These are phyloP conservation scores for Sebastiscus albofasciatus DNA, from an alignment of 2,797 vertebrate species.

Conservation along the genomic window DNA sequence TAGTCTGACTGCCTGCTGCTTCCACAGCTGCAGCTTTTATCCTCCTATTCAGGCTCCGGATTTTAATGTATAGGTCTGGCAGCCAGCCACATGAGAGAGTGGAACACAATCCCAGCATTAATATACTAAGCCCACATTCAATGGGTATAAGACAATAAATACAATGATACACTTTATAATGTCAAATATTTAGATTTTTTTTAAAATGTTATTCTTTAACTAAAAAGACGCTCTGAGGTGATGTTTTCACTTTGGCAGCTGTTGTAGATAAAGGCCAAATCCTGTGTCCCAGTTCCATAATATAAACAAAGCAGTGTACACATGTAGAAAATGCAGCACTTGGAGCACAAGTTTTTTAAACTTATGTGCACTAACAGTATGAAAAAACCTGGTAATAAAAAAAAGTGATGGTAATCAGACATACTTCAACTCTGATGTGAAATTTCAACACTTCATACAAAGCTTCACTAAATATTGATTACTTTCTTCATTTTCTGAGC, in stretches of 20 bases:
- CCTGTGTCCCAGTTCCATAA: neutral
- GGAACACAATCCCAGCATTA: constrained; percentile 30
- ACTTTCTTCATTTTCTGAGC: neutral
- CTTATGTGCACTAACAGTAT: neutral
- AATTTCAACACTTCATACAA: neutral
- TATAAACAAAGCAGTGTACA: neutral
- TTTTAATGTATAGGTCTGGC: constrained; percentile 56
- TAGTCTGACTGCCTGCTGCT: constrained; percentile 62
- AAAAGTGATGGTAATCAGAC: too few species aligned
- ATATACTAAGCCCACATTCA: constrained; percentile 32
- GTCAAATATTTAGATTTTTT: neutral
- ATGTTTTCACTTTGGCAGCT: neutral
- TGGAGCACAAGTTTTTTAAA: neutral
- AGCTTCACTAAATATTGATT: neutral
- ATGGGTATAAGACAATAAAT: neutral
- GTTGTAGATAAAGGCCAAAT: neutral
- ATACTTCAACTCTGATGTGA: neutral
- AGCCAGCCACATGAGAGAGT: constrained; percentile 43
- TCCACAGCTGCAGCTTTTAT: constrained; percentile 66
- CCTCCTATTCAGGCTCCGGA: constrained; percentile 34
- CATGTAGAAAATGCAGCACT: neutral
- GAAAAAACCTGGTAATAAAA: neutral
- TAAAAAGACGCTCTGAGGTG: neutral
- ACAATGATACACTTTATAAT: neutral
- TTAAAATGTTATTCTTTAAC: neutral